Evolutionary conservation across 2,113 vertebrate genomes (phyloP), one percentile per base, ranked within the genome.

Genomic region (Thamnaconus septentrionalis): DNA sequence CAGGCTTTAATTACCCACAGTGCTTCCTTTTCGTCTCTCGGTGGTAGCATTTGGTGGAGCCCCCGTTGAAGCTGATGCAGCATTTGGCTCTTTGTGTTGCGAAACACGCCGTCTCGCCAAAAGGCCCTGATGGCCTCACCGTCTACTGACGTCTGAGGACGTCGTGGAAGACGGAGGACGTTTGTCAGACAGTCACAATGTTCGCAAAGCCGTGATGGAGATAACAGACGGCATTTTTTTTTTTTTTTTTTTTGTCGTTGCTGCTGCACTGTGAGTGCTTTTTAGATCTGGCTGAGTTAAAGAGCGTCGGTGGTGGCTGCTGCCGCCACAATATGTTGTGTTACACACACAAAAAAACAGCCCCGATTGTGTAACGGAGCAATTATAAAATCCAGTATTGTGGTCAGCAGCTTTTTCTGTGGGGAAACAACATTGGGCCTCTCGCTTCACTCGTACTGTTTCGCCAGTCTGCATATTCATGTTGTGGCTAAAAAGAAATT

Each of bases 1-100:
- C 4, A 42, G 31, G 53, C 56, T 65, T 53, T 79, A 61, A 80
- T 75, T 53, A 70, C 41, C 11, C 49, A 48, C 43, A 51, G 50
- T n/a, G 41, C 39, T 45, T 67, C 11, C 55, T 52, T 53, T 0
- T 47, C 63, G 45, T 52, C 8, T 0, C 55, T 43, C 41, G 39
- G 61, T 62, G 66, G 65, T 44, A 71, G 65, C 84, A 76, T 83
- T 89, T 89, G 76, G 60, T 64, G 55, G 10, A 66, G 8, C 56
- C 52, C n/a, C 18, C 18, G 18, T 53, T 10, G 59, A 71, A 41
- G 18, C 43, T 2, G 53, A 8, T 56, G 41, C n/a, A 47, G 53
- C 59, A 74, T 80, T 82, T 68, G 76, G 72, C 66, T 63, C 52
- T 68, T 47, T 47, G 54, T 41, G 18, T 65, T 40, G 63, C 12